Percentiles rank a stretch among this genome's conserved stretches.
phyloP scores from a whole-genome alignment of 2,888 invertebrate genomes.

The Drosophila planitibia region DNA sequence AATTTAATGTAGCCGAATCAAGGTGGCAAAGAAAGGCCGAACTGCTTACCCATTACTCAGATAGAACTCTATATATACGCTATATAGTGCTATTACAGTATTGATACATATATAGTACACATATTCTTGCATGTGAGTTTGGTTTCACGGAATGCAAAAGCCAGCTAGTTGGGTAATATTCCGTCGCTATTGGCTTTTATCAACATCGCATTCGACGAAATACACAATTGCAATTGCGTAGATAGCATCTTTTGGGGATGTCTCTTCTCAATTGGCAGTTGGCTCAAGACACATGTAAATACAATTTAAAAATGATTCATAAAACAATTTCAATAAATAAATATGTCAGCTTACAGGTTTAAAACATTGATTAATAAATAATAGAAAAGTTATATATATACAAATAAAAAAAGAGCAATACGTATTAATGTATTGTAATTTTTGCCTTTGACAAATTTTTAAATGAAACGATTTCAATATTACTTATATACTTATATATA shows the following conservation, averaged over 20 bases:
- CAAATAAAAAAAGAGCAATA: not conserved
- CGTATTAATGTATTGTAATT: slow-evolving; percentile 53
- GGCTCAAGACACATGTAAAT: not conserved
- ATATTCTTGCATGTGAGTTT: not conserved
- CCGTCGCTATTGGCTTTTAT: too few species aligned
- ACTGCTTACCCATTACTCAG: not conserved
- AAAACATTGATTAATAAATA: not conserved
- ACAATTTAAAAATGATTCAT: not conserved
- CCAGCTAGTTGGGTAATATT: not conserved
- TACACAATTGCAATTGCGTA: not conserved
- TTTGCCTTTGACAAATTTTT: slow-evolving; percentile 74
- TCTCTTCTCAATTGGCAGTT: not conserved
- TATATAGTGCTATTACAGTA: not conserved
- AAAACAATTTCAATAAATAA: not conserved
- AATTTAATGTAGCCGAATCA: not conserved
- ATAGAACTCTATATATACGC: not conserved
- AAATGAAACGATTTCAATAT: slow-evolving; percentile 68
- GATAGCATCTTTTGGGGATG: not conserved
- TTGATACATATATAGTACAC: not conserved
- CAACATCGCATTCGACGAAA: not conserved
- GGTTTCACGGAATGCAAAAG: not conserved
- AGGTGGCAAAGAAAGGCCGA: not conserved
- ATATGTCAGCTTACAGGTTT: not conserved
- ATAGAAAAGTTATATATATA: not conserved
- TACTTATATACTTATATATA: slow-evolving; percentile 46